A percentile compares a stretch with the other conserved stretches of the same genome.
These are phyloP conservation scores for Drymonia ruficornis DNA, from an alignment of 2,888 invertebrate genomes.

Conservation along the genomic window DNA sequence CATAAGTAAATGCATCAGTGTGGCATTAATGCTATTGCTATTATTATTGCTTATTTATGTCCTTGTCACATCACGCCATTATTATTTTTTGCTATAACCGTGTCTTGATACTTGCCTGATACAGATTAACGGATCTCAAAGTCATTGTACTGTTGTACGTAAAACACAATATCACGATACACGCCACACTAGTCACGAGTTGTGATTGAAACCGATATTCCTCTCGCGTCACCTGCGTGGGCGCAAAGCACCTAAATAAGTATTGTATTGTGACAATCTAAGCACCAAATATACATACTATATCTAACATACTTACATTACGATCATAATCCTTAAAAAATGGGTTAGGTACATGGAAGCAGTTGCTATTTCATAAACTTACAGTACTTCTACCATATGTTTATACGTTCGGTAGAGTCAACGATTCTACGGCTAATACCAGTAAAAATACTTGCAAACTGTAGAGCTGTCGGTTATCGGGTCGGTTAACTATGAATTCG, in stretches of 20 bases:
- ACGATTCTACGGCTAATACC: no score
- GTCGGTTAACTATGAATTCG: no score
- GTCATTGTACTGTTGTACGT: constrained; percentile 26
- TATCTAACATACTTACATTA: not conserved
- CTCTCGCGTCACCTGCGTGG: constrained; percentile 14
- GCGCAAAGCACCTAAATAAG: constrained; percentile 17
- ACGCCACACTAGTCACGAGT: constrained; percentile 9
- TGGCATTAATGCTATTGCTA: not conserved
- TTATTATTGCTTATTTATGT: no score
- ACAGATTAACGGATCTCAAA: constrained; percentile 22
- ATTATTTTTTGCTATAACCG: not conserved
- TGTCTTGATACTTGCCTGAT: not conserved
- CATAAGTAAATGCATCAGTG: not conserved
- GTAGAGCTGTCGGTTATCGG: no score
- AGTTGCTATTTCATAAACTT: no score
- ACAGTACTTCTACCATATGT: no score
- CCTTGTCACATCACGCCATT: not conserved
- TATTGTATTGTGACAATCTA: constrained; percentile 19
- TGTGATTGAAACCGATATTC: constrained; percentile 24
- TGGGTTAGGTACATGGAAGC: no score
- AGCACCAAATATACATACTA: not conserved
- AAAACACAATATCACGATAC: constrained; percentile 9
- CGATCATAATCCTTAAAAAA: not conserved
- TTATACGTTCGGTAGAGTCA: no score
- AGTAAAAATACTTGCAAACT: no score